phyloP scores from a whole-genome alignment of 2,888 invertebrate genomes.

The Resseliella maxima region DNA sequence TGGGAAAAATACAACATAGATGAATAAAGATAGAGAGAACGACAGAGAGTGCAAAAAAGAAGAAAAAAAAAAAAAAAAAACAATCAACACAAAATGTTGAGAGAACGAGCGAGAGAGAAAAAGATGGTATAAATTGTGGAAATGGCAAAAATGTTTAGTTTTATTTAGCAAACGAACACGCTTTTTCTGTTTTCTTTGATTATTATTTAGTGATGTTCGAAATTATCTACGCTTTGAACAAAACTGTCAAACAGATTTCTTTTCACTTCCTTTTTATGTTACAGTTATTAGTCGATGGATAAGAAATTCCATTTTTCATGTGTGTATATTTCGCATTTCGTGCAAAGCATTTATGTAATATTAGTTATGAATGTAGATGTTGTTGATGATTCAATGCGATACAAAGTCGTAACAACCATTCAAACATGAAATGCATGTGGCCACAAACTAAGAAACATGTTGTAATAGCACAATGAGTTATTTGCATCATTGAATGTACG shows the following conservation, averaged over 20 bases:
- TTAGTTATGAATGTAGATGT: neutral
- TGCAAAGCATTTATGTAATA: too few species aligned
- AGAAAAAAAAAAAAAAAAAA: too few species aligned
- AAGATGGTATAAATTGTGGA: neutral
- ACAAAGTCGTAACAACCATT: neutral
- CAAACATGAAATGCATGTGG: neutral
- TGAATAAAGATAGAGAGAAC: slow-evolving; percentile 8
- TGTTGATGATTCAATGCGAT: neutral
- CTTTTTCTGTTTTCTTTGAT: slow-evolving; percentile 32
- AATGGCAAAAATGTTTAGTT: neutral
- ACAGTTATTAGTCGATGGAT: neutral
- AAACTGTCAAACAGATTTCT: slow-evolving; percentile 13
- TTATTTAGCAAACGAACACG: neutral
- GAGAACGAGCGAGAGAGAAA: too few species aligned
- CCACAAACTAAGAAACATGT: neutral
- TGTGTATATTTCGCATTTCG: neutral
- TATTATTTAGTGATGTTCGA: slow-evolving; percentile 11
- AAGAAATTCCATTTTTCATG: neutral
- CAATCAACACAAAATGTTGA: too few species aligned
- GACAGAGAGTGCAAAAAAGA: too few species aligned
- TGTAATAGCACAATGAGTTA: slow-evolving; percentile 45
- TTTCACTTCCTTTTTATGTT: neutral
- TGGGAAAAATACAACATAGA: slow-evolving; percentile 49
- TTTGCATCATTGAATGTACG: neutral
- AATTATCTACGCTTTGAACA: slow-evolving; percentile 41